Base-by-base conservation (phyloP, 2,888 invertebrate species). In the Neocrepidodera transversa region DNA sequence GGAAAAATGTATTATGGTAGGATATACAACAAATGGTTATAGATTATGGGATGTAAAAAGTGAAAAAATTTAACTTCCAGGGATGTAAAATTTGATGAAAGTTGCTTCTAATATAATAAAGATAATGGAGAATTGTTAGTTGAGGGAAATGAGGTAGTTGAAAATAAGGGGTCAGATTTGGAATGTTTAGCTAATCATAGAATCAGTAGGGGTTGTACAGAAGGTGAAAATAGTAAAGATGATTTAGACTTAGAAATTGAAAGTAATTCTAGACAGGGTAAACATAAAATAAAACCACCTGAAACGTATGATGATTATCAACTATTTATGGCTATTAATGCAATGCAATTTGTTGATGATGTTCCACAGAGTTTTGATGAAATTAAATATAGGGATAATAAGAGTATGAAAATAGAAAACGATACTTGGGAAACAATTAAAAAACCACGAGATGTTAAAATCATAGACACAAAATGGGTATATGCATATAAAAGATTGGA, bases 41-140 rank as follows among this genome's bases (percentile, higher is more conserved):
- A 30, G 30, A 30, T 10, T 30, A 8, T 30, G 30, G 30, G 10
- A 10, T 30, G 2, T 10, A 10, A 10, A 30, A 5, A 30, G 30
- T 4, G 2, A 30, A 8, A 30, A 30, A 6, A 30, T 30, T 8
- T 30, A 30, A 30, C 2, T 30, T 60, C 52, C 8, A 55, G 49
- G 23, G 47, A 52, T 36, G 49, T 58, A 6, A 53, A 45, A 40
- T 61, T 57, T 35, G 30, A 58, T 48, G 61, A 45, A 58, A 50
- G 47, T 42, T 10, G 7, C 16, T 56, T 54, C 28, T 60, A 35
- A 13, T 51, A 23, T 20, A 58, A 56, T 4, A 18, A 18, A 45
- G 3, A 48, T 14, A 18, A 17, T 48, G 11, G 17, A 30, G 16
- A 16, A 17, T 11, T 5, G 18, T 11, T 7, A 53, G 17, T 23